These are phyloP conservation scores for Pseudomyrmex sp. DNA, from an alignment of 1,140 invertebrate species.

Conservation along the genomic window DNA sequence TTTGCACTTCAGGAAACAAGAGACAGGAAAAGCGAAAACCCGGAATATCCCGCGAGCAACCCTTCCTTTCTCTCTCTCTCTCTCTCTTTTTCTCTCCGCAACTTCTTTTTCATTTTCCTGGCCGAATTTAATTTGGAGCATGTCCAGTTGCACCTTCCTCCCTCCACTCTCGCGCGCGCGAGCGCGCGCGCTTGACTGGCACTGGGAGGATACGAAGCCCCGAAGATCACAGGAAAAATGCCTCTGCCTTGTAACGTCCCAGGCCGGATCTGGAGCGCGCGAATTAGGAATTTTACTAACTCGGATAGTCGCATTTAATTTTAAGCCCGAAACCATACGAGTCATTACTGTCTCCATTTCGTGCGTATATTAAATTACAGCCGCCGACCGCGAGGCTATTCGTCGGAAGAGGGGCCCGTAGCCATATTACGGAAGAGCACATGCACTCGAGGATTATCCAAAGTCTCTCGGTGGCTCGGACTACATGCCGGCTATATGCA, in stretches of 20 bases:
- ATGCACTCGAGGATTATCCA: conserved; percentile 73
- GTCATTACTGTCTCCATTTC: conserved; percentile 83
- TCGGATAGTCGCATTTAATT: conserved; percentile 85
- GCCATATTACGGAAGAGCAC: conserved; percentile 70
- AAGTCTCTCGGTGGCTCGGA: conserved; percentile 67
- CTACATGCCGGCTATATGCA: conserved; percentile 49
- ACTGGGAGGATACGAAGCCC: conserved; percentile 80
- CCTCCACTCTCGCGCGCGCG: too few relatives aligned
- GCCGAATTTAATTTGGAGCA: conserved; percentile 84
- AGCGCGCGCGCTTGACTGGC: conserved; percentile 66
- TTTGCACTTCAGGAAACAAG: background rate
- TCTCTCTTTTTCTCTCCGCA: background rate
- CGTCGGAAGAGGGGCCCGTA: conserved; percentile 56
- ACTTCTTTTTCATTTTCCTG: conserved; percentile 78
- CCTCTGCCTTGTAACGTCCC: conserved; percentile 72
- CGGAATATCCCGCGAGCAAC: conserved; percentile 43
- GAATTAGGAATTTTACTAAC: conserved; percentile 86
- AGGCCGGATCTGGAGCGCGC: conserved; percentile 75
- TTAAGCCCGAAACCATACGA: conserved; percentile 85
- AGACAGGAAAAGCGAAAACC: conserved; percentile 21
- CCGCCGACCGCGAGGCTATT: conserved; percentile 63
- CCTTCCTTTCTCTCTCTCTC: conserved; percentile 49
- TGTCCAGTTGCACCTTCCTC: conserved; percentile 81
- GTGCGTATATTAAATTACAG: conserved; percentile 84
- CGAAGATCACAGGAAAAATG: conserved; percentile 85